These are phyloP conservation scores for Botia almorhae DNA, from an alignment of 2,797 vertebrate genomes.

Conservation along the genomic window DNA sequence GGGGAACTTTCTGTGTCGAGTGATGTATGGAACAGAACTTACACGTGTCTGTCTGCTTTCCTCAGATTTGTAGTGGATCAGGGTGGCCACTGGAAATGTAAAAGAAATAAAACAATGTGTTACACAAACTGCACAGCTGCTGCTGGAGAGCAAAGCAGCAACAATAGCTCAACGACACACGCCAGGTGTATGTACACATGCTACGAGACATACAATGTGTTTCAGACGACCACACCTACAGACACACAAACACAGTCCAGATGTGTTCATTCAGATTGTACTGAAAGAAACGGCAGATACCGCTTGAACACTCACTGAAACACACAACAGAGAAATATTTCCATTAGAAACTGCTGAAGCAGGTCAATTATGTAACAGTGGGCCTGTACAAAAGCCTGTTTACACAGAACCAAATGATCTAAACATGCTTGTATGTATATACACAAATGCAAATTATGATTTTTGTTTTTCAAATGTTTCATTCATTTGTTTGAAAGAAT, in stretches of 20 bases:
- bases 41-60: slow-evolving; percentile 23
- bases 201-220: not conserved
- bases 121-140: not conserved
- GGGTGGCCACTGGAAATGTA: slow-evolving; percentile 8
- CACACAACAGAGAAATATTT: not conserved
- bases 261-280: slow-evolving; percentile 28
- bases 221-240: slow-evolving; percentile 32
- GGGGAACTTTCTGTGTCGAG: no score
- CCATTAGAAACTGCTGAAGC: not conserved
- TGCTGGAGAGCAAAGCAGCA: slow-evolving; percentile 5
- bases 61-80: not conserved
- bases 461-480: no score
- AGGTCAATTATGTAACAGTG: not conserved
- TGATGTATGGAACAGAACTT: slow-evolving; percentile 8
- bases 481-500: no score
- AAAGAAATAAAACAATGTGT: slow-evolving; percentile 13
- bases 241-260: not conserved
- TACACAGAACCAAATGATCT: not conserved
- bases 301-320: not conserved
- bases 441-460: no score
- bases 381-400: not conserved
- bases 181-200: slow-evolving; percentile 36
- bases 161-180: not conserved
- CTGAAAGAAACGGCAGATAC: not conserved
- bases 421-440: no score